Conservation (phyloP, 37 sponge, comb jelly and placozoan species). For the Spongilla lacustris region DNA sequence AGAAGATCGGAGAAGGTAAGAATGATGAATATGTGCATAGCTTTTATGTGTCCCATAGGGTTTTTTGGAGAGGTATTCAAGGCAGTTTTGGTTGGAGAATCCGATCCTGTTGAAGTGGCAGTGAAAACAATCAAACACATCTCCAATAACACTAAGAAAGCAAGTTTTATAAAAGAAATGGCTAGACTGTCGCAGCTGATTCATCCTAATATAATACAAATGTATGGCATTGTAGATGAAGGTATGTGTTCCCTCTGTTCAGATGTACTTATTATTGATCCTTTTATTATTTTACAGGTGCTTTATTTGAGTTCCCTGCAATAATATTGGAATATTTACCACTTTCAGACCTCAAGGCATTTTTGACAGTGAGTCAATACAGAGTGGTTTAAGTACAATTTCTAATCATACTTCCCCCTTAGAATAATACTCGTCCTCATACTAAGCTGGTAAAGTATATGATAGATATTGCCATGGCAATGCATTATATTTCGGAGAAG, state of each 20-base stretch:
- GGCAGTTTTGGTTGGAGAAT: constrained; percentile 10
- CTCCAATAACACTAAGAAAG: neutral
- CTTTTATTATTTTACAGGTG: constrained; percentile 10
- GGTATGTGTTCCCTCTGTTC: too few relatives aligned
- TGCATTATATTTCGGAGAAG: constrained; percentile 69
- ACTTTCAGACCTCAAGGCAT: constrained; percentile 65
- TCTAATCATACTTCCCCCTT: neutral
- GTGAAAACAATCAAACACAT: constrained; percentile 50
- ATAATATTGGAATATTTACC: constrained; percentile 74
- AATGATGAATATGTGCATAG: too few relatives aligned
- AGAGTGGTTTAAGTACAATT: too few relatives aligned
- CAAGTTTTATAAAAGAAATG: constrained; percentile 44
- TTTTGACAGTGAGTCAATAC: constrained; percentile 35
- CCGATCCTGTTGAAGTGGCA: constrained; percentile 17
- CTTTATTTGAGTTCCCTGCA: neutral
- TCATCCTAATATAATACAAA: constrained; percentile 50
- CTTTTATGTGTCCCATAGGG: constrained; percentile 14
- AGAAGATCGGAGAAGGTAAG: too few relatives aligned
- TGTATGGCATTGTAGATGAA: constrained; percentile 41
- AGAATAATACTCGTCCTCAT: constrained; percentile 36
- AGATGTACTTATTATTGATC: too few relatives aligned
- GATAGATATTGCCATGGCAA: constrained; percentile 74
- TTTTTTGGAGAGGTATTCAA: constrained; percentile 60
- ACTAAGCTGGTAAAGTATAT: constrained; percentile 64
- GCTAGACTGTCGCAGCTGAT: constrained; percentile 40